Evolutionary conservation across 2,888 invertebrate species (phyloP).

Genomic region (Tetragonisca angustula): DNA sequence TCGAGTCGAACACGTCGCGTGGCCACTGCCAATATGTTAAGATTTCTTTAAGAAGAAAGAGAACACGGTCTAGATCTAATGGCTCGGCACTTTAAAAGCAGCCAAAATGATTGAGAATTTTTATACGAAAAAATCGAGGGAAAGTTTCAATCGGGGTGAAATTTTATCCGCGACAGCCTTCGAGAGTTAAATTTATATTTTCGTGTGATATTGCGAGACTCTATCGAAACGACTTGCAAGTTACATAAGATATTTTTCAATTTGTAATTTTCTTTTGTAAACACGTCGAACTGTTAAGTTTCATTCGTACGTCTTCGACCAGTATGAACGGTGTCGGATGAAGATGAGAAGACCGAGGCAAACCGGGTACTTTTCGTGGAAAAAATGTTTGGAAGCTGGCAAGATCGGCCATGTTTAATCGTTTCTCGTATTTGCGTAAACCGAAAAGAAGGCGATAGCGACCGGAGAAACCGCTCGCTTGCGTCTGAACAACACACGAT

Average conservation of each 20-base stretch:
- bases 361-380: conserved; percentile 12
- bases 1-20: too few species aligned
- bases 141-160: too few species aligned
- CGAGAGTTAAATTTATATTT: not conserved
- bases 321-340: not conserved
- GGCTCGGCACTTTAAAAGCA: too few species aligned
- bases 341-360: not conserved
- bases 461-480: conserved; percentile 74
- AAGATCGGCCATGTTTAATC: conserved; percentile 71
- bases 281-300: not conserved
- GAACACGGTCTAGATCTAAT: too few species aligned
- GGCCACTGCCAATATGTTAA: too few species aligned
- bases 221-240: not conserved
- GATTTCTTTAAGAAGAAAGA: too few species aligned
- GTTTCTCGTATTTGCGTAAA: conserved; percentile 79
- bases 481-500: conserved; percentile 76
- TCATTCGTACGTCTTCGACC: not conserved
- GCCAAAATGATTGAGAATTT: not conserved
- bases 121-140: too few species aligned
- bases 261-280: not conserved
- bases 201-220: not conserved
- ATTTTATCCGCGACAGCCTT: not conserved
- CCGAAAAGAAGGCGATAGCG: conserved; percentile 75
- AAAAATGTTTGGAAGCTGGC: conserved; percentile 57
- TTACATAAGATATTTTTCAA: not conserved